A percentile compares a stretch with the other conserved stretches of the same genome.
phyloP scores from a whole-genome alignment of 1,140 invertebrate genomes.

The Dreissena rostriformis region DNA sequence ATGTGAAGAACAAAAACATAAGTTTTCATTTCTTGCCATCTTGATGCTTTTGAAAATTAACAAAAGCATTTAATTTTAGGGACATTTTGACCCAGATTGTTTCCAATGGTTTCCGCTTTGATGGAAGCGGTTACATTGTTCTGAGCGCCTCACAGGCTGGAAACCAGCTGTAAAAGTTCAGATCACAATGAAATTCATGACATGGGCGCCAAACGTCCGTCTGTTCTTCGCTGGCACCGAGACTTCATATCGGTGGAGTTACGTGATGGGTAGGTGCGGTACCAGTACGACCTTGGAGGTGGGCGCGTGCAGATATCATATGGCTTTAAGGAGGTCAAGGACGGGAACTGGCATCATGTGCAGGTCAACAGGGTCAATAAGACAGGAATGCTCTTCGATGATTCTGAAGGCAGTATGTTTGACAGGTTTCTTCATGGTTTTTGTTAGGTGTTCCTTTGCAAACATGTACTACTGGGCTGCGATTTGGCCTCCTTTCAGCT shows the following conservation, averaged over 20 bases:
- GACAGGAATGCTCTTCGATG: constrained; percentile 87
- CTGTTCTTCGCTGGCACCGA: constrained; percentile 92
- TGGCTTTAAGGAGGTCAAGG: constrained; percentile 85
- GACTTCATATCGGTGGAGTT: constrained; percentile 94
- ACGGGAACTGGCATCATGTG: constrained; percentile 93
- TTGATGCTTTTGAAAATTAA: too few species aligned
- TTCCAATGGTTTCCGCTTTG: constrained; percentile 85
- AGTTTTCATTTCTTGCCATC: too few species aligned
- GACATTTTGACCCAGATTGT: constrained; percentile 66
- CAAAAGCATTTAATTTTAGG: constrained; percentile 23
- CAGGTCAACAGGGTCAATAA: constrained; percentile 87
- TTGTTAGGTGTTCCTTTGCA: too few species aligned
- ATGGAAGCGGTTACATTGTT: constrained; percentile 91
- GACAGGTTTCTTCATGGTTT: background rate
- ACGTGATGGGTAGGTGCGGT: constrained; percentile 87
- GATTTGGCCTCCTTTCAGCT: too few species aligned
- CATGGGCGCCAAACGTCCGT: constrained; percentile 91
- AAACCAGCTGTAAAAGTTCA: constrained; percentile 84
- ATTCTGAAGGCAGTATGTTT: constrained; percentile 62
- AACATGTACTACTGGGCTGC: too few species aligned
- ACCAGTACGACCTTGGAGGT: constrained; percentile 87
- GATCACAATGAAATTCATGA: constrained; percentile 92
- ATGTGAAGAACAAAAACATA: too few species aligned
- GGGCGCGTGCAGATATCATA: constrained; percentile 84
- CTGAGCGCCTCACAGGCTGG: constrained; percentile 83